Evolutionary conservation across 2,888 invertebrate species (phyloP).

Genomic region (Adelognathus sp.): DNA sequence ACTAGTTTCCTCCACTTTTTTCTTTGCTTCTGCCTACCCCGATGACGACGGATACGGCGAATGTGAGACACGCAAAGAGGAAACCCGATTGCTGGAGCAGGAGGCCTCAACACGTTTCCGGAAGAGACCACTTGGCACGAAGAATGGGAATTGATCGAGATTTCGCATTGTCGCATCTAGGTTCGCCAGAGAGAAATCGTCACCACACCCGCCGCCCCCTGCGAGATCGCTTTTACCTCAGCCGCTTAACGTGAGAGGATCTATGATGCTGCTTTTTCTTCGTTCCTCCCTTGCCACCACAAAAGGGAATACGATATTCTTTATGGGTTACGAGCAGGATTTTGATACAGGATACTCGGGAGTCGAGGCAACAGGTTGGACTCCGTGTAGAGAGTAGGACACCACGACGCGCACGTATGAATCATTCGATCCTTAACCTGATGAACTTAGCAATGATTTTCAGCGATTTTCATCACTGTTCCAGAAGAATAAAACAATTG

Average conservation of each 20-base stretch:
- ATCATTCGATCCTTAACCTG: neutral
- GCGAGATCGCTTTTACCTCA: conserved; percentile 6
- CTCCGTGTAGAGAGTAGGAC: neutral
- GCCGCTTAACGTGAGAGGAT: conserved; percentile 26
- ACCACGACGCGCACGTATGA: neutral
- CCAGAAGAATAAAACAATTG: no score
- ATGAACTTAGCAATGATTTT: neutral
- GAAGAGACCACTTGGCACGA: conserved; percentile 60
- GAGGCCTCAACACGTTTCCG: conserved; percentile 40
- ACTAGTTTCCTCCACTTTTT: conserved; percentile 31
- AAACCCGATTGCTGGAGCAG: conserved; percentile 28
- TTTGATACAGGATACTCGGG: neutral
- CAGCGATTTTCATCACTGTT: neutral
- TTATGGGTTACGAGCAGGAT: neutral
- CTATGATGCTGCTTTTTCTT: conserved; percentile 24
- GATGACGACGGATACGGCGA: conserved; percentile 30
- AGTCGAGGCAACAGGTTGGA: conserved; percentile 42
- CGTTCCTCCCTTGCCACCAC: no score
- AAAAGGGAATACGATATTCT: conserved; percentile 49
- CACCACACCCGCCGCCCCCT: conserved; percentile 8
- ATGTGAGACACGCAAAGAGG: conserved; percentile 35
- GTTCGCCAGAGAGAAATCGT: conserved; percentile 52
- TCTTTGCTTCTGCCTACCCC: no score
- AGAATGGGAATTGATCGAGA: conserved; percentile 61
- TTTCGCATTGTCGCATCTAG: conserved; percentile 58